Percentiles rank a stretch among this genome's conserved stretches.
These are phyloP conservation scores for Okamejei kenojei DNA, from an alignment of 2,797 vertebrate genomes.

Conservation along the genomic window DNA sequence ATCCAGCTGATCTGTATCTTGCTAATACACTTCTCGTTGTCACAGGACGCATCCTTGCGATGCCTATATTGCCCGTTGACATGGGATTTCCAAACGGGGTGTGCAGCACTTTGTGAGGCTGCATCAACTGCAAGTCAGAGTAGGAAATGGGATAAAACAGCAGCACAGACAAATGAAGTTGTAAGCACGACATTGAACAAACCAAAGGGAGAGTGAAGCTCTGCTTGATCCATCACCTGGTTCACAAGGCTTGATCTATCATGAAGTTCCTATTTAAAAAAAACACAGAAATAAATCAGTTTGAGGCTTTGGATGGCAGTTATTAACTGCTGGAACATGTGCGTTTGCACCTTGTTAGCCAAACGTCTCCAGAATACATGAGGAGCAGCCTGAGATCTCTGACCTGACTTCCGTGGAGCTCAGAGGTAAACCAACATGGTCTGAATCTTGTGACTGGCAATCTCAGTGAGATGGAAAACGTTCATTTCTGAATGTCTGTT, in stretches of 20 bases:
- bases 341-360: neutral
- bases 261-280: neutral
- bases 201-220: neutral
- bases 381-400: neutral
- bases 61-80: neutral
- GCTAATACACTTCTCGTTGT: neutral
- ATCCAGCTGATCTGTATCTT: too few species aligned
- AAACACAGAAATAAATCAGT: neutral
- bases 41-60: neutral
- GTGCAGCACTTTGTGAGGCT: neutral
- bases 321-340: neutral
- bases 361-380: neutral
- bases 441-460: neutral
- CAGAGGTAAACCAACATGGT: neutral
- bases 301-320: neutral
- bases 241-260: neutral
- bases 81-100: neutral
- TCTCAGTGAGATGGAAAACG: neutral
- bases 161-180: neutral
- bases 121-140: neutral
- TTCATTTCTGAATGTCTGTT: neutral
- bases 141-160: neutral
- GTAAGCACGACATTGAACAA: neutral
- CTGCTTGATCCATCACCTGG: neutral
- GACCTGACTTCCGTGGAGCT: neutral